Evolutionary conservation across 2,888 invertebrate species (phyloP).

Genomic region (Meiosimyza decipiens): DNA sequence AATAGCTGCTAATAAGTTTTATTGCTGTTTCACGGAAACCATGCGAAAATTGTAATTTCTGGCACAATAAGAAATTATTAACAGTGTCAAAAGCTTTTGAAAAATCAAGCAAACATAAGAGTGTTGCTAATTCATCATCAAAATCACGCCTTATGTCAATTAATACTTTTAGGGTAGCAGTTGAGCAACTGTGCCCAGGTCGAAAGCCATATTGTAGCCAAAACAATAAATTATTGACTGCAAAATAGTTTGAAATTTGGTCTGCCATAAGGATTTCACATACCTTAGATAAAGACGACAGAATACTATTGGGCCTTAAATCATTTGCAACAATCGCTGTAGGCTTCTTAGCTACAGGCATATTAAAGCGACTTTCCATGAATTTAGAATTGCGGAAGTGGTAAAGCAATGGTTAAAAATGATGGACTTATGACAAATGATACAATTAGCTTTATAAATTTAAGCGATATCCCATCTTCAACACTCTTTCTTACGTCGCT

Average conservation of each 20-base stretch:
- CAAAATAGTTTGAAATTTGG: conserved; percentile 18
- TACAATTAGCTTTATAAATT: too few species aligned
- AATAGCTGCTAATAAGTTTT: neutral
- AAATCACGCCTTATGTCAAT: conserved; percentile 1
- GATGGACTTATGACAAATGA: too few species aligned
- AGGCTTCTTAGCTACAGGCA: too few species aligned
- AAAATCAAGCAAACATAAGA: conserved; percentile 21
- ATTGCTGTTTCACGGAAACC: conserved; percentile 17
- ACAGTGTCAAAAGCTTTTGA: neutral
- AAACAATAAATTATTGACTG: conserved; percentile 19
- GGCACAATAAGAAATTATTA: conserved; percentile 10
- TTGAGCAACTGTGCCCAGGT: conserved; percentile 24
- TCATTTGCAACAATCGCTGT: neutral
- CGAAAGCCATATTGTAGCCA: conserved; percentile 14
- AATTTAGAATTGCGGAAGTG: neutral
- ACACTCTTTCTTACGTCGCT: too few species aligned
- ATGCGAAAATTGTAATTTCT: conserved; percentile 6
- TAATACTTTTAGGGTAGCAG: conserved; percentile 18
- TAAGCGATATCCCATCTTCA: too few species aligned
- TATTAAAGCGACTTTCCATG: too few species aligned
- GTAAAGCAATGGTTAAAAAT: too few species aligned
- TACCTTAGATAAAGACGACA: conserved; percentile 11
- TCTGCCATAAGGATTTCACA: conserved; percentile 18
- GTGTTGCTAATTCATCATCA: neutral
- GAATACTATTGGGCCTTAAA: neutral